Percentiles rank a stretch among this genome's conserved stretches.
Evolutionary conservation across 2,113 vertebrate species (phyloP).

Genomic region (Phaethornis superciliosus): DNA sequence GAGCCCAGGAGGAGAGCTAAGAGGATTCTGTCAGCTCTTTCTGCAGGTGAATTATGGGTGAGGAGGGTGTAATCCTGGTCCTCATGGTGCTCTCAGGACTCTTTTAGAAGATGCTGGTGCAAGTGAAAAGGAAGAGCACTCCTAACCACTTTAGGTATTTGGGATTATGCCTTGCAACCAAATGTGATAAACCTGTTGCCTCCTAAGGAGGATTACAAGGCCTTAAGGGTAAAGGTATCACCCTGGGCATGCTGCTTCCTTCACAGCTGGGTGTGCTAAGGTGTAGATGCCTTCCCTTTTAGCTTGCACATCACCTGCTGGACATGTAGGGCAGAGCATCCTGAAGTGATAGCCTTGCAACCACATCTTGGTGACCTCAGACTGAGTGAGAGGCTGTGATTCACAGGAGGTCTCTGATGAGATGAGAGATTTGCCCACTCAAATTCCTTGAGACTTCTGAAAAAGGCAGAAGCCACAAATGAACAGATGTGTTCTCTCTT

Average conservation of each 20-base stretch:
- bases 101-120: background rate
- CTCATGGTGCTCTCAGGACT: accelerated
- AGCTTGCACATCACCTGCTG: background rate
- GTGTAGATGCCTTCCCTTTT: background rate
- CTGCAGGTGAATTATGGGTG: accelerated
- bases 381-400: background rate
- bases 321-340: background rate
- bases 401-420: background rate
- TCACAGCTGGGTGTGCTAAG: background rate
- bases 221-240: background rate
- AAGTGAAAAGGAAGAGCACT: background rate
- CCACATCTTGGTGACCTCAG: background rate
- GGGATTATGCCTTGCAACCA: background rate
- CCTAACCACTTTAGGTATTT: background rate
- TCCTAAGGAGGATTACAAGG: background rate
- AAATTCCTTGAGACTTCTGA: background rate
- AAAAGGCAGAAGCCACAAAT: background rate
- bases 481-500: background rate
- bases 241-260: background rate
- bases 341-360: background rate
- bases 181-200: background rate
- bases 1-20: background rate
- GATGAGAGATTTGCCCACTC: background rate
- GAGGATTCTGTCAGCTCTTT: background rate
- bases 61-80: background rate